These are phyloP conservation scores for Scomber scombrus DNA, from an alignment of 2,113 vertebrate genomes.

Conservation along the genomic window DNA sequence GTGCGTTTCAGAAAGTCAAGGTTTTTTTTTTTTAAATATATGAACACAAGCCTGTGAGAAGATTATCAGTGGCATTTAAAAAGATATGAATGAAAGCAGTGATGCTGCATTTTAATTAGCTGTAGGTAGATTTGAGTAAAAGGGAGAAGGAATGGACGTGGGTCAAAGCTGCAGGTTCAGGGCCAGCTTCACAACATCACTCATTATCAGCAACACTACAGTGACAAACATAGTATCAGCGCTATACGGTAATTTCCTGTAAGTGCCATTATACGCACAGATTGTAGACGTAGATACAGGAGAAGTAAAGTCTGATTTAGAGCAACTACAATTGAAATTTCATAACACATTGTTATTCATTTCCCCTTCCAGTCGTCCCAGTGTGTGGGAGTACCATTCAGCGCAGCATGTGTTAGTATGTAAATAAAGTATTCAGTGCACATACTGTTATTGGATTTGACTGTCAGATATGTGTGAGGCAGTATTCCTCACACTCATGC, in stretches of 20 bases:
- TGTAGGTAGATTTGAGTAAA: constrained; percentile 15
- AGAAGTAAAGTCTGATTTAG: constrained; percentile 49
- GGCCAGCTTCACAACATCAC: constrained; percentile 47
- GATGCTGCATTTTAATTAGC: background rate
- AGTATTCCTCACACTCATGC: background rate
- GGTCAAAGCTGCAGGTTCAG: constrained; percentile 43
- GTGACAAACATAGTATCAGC: constrained; percentile 48
- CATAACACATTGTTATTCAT: constrained; percentile 41
- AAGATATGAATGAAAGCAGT: constrained; percentile 5
- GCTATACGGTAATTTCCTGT: constrained; percentile 53
- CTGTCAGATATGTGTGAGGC: constrained; percentile 31
- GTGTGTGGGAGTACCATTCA: constrained; percentile 19
- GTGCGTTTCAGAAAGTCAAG: background rate
- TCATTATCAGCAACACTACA: constrained; percentile 32
- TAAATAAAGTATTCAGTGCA: constrained; percentile 25
- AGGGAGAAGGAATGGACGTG: constrained; percentile 53
- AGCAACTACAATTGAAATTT: constrained; percentile 32
- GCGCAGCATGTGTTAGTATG: background rate
- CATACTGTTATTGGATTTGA: constrained; percentile 27
- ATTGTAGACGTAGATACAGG: constrained; percentile 34
- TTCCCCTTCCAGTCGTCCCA: constrained; percentile 42
- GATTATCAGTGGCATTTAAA: constrained; percentile 2
- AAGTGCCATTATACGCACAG: constrained; percentile 43
- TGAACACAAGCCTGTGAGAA: constrained; percentile 9
- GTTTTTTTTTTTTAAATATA: background rate